phyloP scores from a whole-genome alignment of 2,888 invertebrate genomes.

The Argyresthia albistria region DNA sequence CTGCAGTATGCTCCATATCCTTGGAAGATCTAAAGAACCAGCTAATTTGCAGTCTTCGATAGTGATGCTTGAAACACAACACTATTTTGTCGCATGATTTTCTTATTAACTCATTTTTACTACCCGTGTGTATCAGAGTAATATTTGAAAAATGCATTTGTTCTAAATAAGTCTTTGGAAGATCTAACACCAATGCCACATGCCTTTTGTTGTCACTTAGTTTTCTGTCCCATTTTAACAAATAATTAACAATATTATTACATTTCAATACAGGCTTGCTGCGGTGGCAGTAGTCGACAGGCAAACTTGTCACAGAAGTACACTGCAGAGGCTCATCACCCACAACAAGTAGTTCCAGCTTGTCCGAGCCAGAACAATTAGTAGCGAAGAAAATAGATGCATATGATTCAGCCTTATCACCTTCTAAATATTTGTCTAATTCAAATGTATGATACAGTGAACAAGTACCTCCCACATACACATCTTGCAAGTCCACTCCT shows the following conservation, averaged over 20 bases:
- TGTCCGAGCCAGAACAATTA: conserved; percentile 21
- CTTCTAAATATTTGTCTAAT: conserved; percentile 18
- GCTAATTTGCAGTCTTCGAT: conserved; percentile 27
- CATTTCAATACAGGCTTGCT: conserved; percentile 19
- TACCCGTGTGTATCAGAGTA: conserved; percentile 15
- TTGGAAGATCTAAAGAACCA: conserved; percentile 19
- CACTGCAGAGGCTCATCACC: conserved; percentile 21
- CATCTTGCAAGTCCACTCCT: conserved; percentile 14
- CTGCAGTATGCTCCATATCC: conserved; percentile 12
- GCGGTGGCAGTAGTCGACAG: conserved; percentile 23
- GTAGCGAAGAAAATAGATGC: conserved; percentile 23
- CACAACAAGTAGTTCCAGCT: conserved; percentile 21
- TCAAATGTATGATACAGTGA: conserved; percentile 21
- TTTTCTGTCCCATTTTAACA: conserved; percentile 24
- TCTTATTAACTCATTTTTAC: conserved; percentile 17
- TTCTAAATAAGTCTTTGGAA: conserved; percentile 17
- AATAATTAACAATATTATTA: conserved; percentile 17
- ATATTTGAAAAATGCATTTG: conserved; percentile 21
- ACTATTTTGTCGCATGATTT: conserved; percentile 21
- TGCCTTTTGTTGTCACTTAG: conserved; percentile 15
- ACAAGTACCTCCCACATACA: conserved; percentile 25
- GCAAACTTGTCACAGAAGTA: conserved; percentile 17
- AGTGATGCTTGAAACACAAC: conserved; percentile 28
- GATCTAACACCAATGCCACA: conserved; percentile 20
- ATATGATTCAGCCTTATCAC: conserved; percentile 17